Evolutionary conservation across 2,888 invertebrate species (phyloP).

Genomic region (Papilio elwesi): DNA sequence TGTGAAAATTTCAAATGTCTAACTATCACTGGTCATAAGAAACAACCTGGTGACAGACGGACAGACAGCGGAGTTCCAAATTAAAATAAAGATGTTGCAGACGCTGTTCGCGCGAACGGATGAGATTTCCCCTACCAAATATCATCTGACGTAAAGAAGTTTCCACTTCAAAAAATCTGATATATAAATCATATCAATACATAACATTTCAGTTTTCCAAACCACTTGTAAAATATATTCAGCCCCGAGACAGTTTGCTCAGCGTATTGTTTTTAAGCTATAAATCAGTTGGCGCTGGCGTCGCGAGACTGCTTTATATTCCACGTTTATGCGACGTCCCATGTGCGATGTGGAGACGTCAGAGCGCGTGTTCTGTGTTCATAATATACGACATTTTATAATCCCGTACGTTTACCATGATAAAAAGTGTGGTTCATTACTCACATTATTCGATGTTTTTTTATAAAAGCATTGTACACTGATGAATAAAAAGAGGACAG

Average conservation of each 20-base stretch:
- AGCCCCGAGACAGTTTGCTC: slow-evolving; percentile 8
- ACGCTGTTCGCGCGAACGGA: no score
- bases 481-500: no score
- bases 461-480: no score
- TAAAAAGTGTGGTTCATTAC: not conserved
- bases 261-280: slow-evolving; percentile 15
- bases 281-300: slow-evolving; percentile 5
- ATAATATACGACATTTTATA: not conserved
- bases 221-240: slow-evolving; percentile 15
- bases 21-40: no score
- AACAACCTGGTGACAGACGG: no score
- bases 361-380: not conserved
- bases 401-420: not conserved
- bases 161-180: not conserved
- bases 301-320: slow-evolving; percentile 7
- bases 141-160: no score
- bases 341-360: not conserved
- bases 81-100: no score
- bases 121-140: no score
- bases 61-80: no score
- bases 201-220: slow-evolving; percentile 1
- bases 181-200: not conserved
- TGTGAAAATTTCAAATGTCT: no score
- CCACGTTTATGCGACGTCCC: slow-evolving; percentile 12
- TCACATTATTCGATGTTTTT: no score